Base-by-base conservation (phyloP, 2,797 vertebrate species). In the Microctenopoma lineatum region DNA sequence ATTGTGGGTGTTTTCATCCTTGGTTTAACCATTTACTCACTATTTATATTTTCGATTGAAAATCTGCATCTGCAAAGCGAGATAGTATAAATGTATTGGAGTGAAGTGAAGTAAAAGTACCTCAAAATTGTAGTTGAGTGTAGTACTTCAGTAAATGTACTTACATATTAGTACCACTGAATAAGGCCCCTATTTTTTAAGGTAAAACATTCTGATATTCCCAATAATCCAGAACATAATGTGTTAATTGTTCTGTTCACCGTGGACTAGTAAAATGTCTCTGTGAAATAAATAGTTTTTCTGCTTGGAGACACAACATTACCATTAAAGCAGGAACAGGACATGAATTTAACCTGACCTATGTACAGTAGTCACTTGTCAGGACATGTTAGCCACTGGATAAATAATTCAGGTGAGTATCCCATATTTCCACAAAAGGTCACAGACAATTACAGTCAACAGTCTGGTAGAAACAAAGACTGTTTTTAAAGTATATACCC, bases 371-470 rank as follows among this genome's bases (percentile, higher is more conserved):
- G 85, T 78, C 87, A 89, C 85, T 91, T 94, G 89, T 95, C 92
- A 90, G 91, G 85, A 90, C 56, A 79, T 76, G 66, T 95, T 93
- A 93, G 70, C 48, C 26, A 25, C 32, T 39, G 55, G 65, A 89
- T 93, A 91, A 93, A 91, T 94, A 94, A 93, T 94, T 94, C 85
- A 93, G 79, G 56, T 80, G 67, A 85, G 81, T 87, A 71, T 77
- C 77, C 45, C 14, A 66, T 78, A 56, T 5, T 57, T 82, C 70
- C 81, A 87, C 63, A 58, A 81, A 75, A 91, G 80, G 79, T 82
- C 87, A 85, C 67, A 80, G 58, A 80, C 88, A 84, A 76, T 92
- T 90, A 86, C 75, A 78, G 68, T 90, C 86, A 90, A 66, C 78
- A 76, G 15, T 25, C 66, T 83, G 48, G 68, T 72, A 42, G 36